Evolutionary conservation across 1,140 invertebrate genomes (phyloP), one percentile per base, ranked within the genome.

Genomic region (Polypedilum vanderplanki): DNA sequence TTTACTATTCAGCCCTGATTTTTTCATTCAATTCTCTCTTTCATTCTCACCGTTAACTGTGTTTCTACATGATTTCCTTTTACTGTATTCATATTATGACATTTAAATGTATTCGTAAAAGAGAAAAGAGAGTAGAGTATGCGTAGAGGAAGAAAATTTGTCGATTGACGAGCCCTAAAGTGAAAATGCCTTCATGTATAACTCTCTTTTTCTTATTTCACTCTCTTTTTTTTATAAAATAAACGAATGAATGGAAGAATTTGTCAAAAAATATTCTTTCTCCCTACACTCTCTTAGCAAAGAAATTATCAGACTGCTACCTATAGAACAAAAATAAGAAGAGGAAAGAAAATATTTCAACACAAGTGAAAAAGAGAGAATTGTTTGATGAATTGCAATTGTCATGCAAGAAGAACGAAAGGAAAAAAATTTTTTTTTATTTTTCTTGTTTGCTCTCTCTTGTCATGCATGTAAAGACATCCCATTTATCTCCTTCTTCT

Each of bases 301-400:
- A n/a, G n/a, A n/a, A n/a, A n/a, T n/a, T n/a, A n/a, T n/a, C n/a
- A 33, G 24, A 33, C 24, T 33, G 5, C 5, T 33, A 33, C 24
- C 24, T 33, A 33, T 33, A 33, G 24, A 5, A 33, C 24, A 33
- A n/a, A n/a, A n/a, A 33, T 33, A 33, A 33, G 24, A 33, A 33
- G n/a, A n/a, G n/a, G n/a, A n/a, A n/a, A n/a, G n/a, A n/a, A n/a
- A n/a, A n/a, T n/a, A n/a, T n/a, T n/a, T n/a, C n/a, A n/a, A n/a
- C n/a, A 33, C 24, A 33, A 33, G 5, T 57, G 3, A 57, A 57
- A 12, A 57, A 8, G 46, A 57, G 46, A 57, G 46, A 57, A 57
- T 57, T 57, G 46, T 57, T 57, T 57, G 46, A 57, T 57, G 46
- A 57, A 57, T 57, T 57, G 46, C 46, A 57, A 57, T 57, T 57